phyloP scores from a whole-genome alignment of 2,113 vertebrate genomes.

The Symphodus melops region DNA sequence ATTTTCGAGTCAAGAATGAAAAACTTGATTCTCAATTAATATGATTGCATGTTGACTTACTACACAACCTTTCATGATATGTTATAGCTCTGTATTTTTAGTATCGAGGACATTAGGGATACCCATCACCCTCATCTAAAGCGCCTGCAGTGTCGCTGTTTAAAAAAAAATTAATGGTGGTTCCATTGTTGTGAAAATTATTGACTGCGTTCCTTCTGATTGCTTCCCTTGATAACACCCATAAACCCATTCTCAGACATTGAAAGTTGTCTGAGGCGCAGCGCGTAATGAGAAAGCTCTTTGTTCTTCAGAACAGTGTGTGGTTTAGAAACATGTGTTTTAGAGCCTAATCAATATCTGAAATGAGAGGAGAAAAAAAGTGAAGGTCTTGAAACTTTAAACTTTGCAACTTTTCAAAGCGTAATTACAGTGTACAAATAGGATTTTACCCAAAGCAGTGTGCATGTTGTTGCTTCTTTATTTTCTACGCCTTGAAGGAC shows the following conservation, averaged over 20 bases:
- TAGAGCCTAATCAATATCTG: slow-evolving; percentile 77
- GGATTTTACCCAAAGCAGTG: slow-evolving; percentile 80
- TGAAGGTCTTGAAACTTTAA: slow-evolving; percentile 75
- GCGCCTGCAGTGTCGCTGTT: slow-evolving; percentile 57
- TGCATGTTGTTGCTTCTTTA: slow-evolving; percentile 62
- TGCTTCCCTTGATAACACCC: slow-evolving; percentile 75
- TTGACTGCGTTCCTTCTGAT: slow-evolving; percentile 69
- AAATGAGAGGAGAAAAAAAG: slow-evolving; percentile 74
- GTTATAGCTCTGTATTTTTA: slow-evolving; percentile 38
- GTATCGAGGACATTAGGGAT: slow-evolving; percentile 32
- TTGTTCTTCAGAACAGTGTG: slow-evolving; percentile 70
- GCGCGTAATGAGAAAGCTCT: slow-evolving; percentile 73
- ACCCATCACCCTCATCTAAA: slow-evolving; percentile 44
- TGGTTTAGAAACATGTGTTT: slow-evolving; percentile 53
- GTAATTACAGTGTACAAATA: slow-evolving; percentile 82
- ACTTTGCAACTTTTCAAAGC: slow-evolving; percentile 82
- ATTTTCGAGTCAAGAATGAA: slow-evolving; percentile 13
- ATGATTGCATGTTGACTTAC: slow-evolving; percentile 7
- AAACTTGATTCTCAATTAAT: background rate
- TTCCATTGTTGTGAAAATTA: slow-evolving; percentile 65
- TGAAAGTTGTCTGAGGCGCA: slow-evolving; percentile 69
- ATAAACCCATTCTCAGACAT: slow-evolving; percentile 69
- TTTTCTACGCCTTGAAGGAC: slow-evolving; percentile 79
- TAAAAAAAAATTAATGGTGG: slow-evolving; percentile 48
- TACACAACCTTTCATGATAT: slow-evolving; percentile 1